Evolutionary conservation across 2,888 invertebrate genomes (phyloP), one percentile per base, ranked within the genome.

Genomic region (Willowsia nigromaculata): DNA sequence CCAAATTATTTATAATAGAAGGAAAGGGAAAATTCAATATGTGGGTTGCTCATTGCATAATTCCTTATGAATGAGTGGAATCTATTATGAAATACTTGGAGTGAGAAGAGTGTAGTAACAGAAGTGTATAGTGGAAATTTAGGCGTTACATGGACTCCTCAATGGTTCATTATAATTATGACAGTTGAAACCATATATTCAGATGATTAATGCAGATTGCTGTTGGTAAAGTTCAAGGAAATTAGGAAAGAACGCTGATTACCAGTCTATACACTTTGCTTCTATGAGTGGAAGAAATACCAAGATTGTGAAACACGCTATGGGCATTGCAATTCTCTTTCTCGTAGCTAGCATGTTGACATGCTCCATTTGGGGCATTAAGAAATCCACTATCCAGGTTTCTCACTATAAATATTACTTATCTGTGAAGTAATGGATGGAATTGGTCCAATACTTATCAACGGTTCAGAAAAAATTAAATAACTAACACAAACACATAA

Each of bases 181-280:
- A 33, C 62, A 62, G 62, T 3, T 13, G 1, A 33, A 62, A 62
- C 4, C 33, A 62, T n/a, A n/a, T 25, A 25, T 9, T 33, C 15
- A 62, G 62, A 62, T 62, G 62, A 62, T 62, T 62, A 62, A 62
- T 62, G 62, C 62, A 33, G 62, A 62, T 62, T 62, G 15, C 33
- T 7, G 25, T 59, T 27, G 27, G 27, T 15, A 62, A 62, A 62
- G 33, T 62, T 33, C n/a, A 33, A 62, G 62, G 62, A 62, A 62
- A 62, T 62, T 62, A 62, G 33, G 13, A 25, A 33, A 33, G 62
- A 33, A 62, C 30, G 33, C 62, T 62, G 30, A 33, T 33, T 62
- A 33, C 27, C 30, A 62, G 30, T 53, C 1, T 53, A 53, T 18
- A 22, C 6, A 0, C 53, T 53, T 7, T n/a, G n/a, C n/a, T n/a